phyloP scores from a whole-genome alignment of 2,113 vertebrate species.

The Amphiprion percula region DNA sequence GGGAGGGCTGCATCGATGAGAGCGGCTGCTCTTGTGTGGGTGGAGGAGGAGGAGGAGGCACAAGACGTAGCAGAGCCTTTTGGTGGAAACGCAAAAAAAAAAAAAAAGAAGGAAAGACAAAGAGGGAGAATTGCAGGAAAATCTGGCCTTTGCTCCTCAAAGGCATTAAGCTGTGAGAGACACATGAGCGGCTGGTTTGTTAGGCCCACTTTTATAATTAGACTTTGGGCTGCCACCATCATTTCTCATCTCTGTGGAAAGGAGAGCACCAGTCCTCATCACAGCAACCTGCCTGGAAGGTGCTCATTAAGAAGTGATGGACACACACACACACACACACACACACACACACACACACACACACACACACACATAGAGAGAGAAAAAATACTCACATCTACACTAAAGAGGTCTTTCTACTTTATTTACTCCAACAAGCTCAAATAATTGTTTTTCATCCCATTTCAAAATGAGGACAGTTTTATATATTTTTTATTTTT shows the following conservation, averaged over 20 bases:
- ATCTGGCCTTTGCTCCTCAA: constrained; percentile 33
- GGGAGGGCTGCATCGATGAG: constrained; percentile 12
- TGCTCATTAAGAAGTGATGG: constrained; percentile 71
- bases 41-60: constrained; percentile 20
- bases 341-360: constrained; percentile 21
- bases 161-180: constrained; percentile 44
- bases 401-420: constrained; percentile 40
- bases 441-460: constrained; percentile 61
- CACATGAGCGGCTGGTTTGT: constrained; percentile 53
- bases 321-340: constrained; percentile 19
- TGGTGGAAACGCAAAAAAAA: neutral
- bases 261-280: constrained; percentile 68
- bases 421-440: constrained; percentile 68
- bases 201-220: constrained; percentile 70
- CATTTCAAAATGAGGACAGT: constrained; percentile 48
- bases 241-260: constrained; percentile 68
- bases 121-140: constrained; percentile 24
- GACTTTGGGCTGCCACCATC: constrained; percentile 60
- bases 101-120: constrained; percentile 27
- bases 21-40: constrained; percentile 29
- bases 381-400: neutral
- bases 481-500: constrained; percentile 1
- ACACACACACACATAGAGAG: neutral
- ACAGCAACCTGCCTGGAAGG: constrained; percentile 71
- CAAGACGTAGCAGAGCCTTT: constrained; percentile 16